Conservation (phyloP, 2,888 invertebrate species). For the Spodoptera picta region DNA sequence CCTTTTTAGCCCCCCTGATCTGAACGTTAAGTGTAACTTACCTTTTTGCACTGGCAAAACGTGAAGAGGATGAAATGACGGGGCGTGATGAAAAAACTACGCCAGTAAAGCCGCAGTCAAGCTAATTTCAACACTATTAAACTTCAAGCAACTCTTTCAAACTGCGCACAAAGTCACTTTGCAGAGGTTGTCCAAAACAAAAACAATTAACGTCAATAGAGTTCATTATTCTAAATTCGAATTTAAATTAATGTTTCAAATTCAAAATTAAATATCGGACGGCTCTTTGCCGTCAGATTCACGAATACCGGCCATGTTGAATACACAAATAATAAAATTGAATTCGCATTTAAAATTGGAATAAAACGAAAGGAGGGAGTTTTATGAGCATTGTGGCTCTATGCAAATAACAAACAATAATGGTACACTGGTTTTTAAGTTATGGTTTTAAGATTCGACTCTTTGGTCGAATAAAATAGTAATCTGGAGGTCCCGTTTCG, state of each 20-base stretch:
- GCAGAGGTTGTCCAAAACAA: neutral
- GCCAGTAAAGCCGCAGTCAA: too few relatives aligned
- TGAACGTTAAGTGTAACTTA: too few relatives aligned
- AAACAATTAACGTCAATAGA: neutral
- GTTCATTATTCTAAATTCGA: neutral
- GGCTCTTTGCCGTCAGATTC: conserved; percentile 13
- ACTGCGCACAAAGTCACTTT: conserved; percentile 2
- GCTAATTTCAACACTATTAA: too few relatives aligned
- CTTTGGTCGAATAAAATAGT: too few relatives aligned
- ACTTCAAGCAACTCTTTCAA: neutral
- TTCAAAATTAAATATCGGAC: conserved; percentile 1
- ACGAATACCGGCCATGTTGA: conserved; percentile 13
- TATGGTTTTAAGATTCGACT: conserved; percentile 1
- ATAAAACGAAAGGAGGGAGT: conserved; percentile 28
- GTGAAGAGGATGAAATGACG: neutral
- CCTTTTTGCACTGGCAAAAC: neutral
- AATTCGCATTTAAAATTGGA: conserved; percentile 39
- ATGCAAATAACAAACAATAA: conserved; percentile 46
- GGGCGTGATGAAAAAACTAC: too few relatives aligned
- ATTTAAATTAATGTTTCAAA: conserved; percentile 2
- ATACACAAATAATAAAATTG: conserved; percentile 30
- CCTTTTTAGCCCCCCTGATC: too few relatives aligned
- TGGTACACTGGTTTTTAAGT: conserved; percentile 40
- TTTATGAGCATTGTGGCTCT: conserved; percentile 36
- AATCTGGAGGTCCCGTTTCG: too few relatives aligned